Conservation (phyloP, 2,888 invertebrate genomes). For the Digitonthophagus gazella region DNA sequence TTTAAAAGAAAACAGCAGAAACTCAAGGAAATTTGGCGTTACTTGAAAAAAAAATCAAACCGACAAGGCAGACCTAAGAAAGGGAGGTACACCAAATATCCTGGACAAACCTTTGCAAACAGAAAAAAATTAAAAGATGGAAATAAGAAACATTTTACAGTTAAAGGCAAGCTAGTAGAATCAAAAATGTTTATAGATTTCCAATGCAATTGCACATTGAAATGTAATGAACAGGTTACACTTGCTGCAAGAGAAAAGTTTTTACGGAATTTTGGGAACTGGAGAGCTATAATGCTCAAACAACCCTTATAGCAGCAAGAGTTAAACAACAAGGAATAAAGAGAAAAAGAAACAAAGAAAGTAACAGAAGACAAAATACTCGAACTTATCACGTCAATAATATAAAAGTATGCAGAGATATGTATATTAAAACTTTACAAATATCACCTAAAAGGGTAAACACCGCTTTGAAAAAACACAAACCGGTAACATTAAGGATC, state of each 20-base stretch:
- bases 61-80: slow-evolving; percentile 11
- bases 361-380: slow-evolving; percentile 15
- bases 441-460: slow-evolving; percentile 19
- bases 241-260: slow-evolving; percentile 23
- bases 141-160: slow-evolving; percentile 12
- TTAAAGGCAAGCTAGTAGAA: slow-evolving; percentile 17
- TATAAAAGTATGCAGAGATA: slow-evolving; percentile 11
- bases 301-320: slow-evolving; percentile 29
- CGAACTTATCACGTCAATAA: slow-evolving; percentile 18
- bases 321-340: slow-evolving; percentile 17
- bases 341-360: slow-evolving; percentile 20
- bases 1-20: slow-evolving; percentile 6
- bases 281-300: slow-evolving; percentile 30
- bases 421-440: slow-evolving; percentile 5
- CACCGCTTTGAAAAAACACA: slow-evolving; percentile 18
- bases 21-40: slow-evolving; percentile 11
- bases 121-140: slow-evolving; percentile 17
- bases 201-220: slow-evolving; percentile 22
- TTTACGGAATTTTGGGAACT: slow-evolving; percentile 33
- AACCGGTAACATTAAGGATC: neutral
- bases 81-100: slow-evolving; percentile 6
- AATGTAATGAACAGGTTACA: slow-evolving; percentile 26
- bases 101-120: slow-evolving; percentile 4
- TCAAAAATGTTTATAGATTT: slow-evolving; percentile 22
- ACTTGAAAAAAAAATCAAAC: slow-evolving; percentile 10